These are phyloP conservation scores for Eupleurogrammus muticus DNA, from an alignment of 2,797 vertebrate species.

Conservation along the genomic window DNA sequence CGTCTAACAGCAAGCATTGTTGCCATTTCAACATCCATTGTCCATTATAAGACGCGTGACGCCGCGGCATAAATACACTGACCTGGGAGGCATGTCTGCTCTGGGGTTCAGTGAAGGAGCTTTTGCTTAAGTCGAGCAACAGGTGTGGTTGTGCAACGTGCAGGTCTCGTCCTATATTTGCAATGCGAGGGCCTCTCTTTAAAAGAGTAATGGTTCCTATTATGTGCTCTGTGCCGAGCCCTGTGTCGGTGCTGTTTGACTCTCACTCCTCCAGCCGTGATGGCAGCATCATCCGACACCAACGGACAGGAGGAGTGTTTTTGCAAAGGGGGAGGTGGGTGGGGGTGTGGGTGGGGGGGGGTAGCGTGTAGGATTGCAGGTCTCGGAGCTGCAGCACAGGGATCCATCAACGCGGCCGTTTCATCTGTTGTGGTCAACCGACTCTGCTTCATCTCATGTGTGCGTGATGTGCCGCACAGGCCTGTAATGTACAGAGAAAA, in stretches of 20 bases:
- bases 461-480: neutral
- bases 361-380: constrained; percentile 30
- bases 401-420: constrained; percentile 24
- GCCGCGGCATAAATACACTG: neutral
- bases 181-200: constrained; percentile 24
- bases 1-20: constrained; percentile 10
- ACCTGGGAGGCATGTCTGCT: constrained; percentile 37
- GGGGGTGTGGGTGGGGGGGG: constrained; percentile 1
- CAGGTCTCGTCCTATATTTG: constrained; percentile 45
- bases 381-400: constrained; percentile 6
- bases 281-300: constrained; percentile 34
- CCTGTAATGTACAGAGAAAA: constrained; percentile 5
- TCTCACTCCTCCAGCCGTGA: neutral
- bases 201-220: constrained; percentile 24
- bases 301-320: constrained; percentile 17
- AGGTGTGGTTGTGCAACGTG: constrained; percentile 59
- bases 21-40: constrained; percentile 39
- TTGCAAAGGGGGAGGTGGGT: constrained; percentile 18
- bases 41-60: neutral
- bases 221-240: constrained; percentile 9
- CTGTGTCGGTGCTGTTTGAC: constrained; percentile 7
- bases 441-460: constrained; percentile 17
- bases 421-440: constrained; percentile 40
- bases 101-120: constrained; percentile 29
- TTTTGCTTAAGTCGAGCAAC: constrained; percentile 41